Evolutionary conservation across 2,113 vertebrate genomes (phyloP).

Genomic region (Salvator merianae): DNA sequence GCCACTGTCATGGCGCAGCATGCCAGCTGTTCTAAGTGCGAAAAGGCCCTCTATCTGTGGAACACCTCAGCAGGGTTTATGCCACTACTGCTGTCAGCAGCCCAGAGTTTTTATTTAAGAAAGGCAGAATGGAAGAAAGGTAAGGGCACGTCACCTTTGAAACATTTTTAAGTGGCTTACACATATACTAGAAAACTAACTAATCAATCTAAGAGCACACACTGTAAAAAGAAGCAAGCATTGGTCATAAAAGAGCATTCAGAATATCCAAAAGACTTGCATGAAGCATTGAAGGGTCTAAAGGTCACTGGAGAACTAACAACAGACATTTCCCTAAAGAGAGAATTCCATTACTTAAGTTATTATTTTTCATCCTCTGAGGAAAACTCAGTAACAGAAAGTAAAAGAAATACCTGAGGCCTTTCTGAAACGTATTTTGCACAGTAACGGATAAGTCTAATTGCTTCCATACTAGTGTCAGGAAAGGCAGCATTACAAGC

Average conservation of each 20-base stretch:
- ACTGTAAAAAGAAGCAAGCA: not conserved
- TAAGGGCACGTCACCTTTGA: not conserved
- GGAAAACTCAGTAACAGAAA: not conserved
- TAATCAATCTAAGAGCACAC: not conserved
- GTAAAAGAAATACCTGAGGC: slow-evolving; percentile 81
- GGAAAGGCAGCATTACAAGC: slow-evolving; percentile 96
- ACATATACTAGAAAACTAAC: not conserved
- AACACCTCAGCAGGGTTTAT: too few relatives aligned
- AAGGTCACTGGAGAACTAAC: not conserved
- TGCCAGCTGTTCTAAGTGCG: too few relatives aligned
- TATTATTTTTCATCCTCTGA: not conserved
- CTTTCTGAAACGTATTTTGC: slow-evolving; percentile 93
- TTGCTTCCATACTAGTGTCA: slow-evolving; percentile 97
- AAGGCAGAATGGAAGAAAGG: too few relatives aligned
- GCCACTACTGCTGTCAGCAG: too few relatives aligned
- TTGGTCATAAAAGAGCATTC: not conserved
- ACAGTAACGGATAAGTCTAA: slow-evolving; percentile 93
- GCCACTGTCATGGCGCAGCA: too few relatives aligned
- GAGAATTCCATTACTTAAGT: not conserved
- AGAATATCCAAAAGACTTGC: not conserved
- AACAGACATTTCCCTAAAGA: not conserved
- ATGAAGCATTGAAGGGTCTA: not conserved
- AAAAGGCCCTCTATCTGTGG: too few relatives aligned
- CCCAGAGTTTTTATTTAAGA: too few relatives aligned
- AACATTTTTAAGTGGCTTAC: not conserved